phyloP scores from a whole-genome alignment of 2,797 vertebrate species.

The Acipenser oxyrinchus region DNA sequence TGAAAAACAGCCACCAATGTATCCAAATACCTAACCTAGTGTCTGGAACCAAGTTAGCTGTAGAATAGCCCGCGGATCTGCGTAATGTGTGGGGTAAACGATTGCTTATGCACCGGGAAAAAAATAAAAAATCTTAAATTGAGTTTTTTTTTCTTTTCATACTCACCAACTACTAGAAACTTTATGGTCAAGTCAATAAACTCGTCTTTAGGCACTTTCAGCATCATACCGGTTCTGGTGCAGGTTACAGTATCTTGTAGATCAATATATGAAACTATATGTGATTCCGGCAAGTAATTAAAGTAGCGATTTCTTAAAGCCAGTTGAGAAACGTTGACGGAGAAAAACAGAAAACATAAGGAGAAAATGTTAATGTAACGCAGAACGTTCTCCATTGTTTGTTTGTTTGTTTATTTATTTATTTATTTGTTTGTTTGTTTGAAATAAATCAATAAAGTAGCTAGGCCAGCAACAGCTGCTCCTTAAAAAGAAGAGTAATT shows the following conservation, averaged over 20 bases:
- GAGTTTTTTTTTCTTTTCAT: too few species aligned
- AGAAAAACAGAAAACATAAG: neutral
- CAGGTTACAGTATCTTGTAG: neutral
- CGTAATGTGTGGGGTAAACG: neutral
- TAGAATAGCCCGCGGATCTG: neutral
- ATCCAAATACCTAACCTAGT: too few species aligned
- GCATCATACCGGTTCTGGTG: neutral
- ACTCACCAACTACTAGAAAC: constrained; percentile 8
- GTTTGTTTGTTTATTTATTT: too few species aligned
- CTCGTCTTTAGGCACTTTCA: constrained; percentile 4
- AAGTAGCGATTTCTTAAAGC: neutral
- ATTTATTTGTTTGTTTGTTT: neutral
- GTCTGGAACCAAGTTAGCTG: too few species aligned
- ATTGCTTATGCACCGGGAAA: neutral
- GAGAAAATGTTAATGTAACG: neutral
- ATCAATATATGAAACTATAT: neutral
- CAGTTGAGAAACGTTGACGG: neutral
- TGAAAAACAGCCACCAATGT: too few species aligned
- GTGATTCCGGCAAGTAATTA: neutral
- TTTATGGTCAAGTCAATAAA: constrained; percentile 3
- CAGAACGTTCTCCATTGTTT: too few species aligned
- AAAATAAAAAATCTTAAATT: too few species aligned
- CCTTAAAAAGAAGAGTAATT: too few species aligned
- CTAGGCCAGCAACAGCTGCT: too few species aligned
- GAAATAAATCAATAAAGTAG: neutral